Base-by-base conservation (phyloP, 2,888 invertebrate genomes). In the Dinocampus coccinellae region DNA sequence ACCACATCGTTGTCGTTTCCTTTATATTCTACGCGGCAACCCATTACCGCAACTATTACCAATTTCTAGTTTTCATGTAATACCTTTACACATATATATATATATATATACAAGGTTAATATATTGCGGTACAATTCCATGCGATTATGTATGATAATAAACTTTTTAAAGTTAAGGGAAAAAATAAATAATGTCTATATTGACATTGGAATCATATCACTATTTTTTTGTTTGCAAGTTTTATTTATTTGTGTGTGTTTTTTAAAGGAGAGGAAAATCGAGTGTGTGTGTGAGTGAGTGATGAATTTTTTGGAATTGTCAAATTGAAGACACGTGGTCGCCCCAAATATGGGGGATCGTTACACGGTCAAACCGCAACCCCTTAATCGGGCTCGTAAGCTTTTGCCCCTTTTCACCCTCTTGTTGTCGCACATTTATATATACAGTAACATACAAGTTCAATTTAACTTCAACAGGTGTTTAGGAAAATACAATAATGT, bases 401-500 rank as follows among this genome's bases (percentile, higher is more conserved):
- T 29, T 29, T 53, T 47, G 34, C 57, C 60, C 13, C 36, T 24
- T 67, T 36, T 24, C 57, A 22, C 58, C 10, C 55, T 33, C 34
- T 13, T 10, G 33, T 61, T 65, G 33, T 42, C 70, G 57, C 62
- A 60, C 11, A 57, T 55, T 67, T 61, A 53, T 47, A 47, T 47
- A 20, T 47, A 47, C 47, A 16, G 47, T 68, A 72, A 58, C 72
- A 79, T 84, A 82, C 84, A 82, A 85, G 84, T 83, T 84, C 81
- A 82, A 83, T 82, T 85, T 83, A 79, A 69, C 86, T 86, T 86
- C 87, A 87, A 87, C 87, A 87, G 87, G 87, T 87, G 87, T 87
- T 86, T 83, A 82, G 84, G 86, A 83, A 87, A 87, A 86, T 87
- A 87, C 87, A 86, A 87, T 87, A 87, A 85, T 83, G 84, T 84